Evolutionary conservation across 2,888 invertebrate species (phyloP).

Genomic region (Andrena marginata): DNA sequence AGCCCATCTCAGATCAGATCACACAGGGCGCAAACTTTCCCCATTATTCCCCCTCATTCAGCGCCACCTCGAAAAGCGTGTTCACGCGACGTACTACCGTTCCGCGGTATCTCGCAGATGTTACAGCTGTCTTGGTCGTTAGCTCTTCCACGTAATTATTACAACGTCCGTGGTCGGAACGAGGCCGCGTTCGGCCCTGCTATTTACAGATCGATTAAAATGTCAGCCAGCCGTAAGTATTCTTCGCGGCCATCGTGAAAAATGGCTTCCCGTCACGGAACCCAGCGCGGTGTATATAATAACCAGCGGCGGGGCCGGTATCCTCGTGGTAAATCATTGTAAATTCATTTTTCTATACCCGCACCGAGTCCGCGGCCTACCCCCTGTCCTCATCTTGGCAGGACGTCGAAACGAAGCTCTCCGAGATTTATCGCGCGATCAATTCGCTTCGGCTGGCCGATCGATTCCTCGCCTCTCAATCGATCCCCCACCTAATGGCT

Average conservation of each 20-base stretch:
- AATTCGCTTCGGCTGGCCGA: conserved; percentile 6
- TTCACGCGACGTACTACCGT: conserved; percentile 1
- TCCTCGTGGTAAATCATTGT: conserved; percentile 78
- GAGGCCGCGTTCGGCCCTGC: conserved; percentile 36
- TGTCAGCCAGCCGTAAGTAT: conserved; percentile 76
- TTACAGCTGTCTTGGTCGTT: conserved; percentile 1
- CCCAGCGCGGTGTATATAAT: conserved; percentile 67
- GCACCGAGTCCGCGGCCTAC: neutral
- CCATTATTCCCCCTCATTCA: neutral
- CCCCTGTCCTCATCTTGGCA: conserved; percentile 14
- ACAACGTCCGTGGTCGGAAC: conserved; percentile 48
- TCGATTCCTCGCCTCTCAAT: conserved; percentile 23
- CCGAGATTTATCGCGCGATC: conserved; percentile 57
- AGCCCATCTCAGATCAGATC: conserved; percentile 5
- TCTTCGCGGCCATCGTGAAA: conserved; percentile 75
- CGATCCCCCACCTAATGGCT: neutral
- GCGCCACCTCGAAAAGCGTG: neutral
- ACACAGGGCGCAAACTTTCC: conserved; percentile 4
- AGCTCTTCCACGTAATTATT: conserved; percentile 46
- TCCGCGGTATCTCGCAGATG: conserved; percentile 2
- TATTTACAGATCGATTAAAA: conserved; percentile 79
- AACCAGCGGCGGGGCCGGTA: conserved; percentile 74
- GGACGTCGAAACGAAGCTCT: conserved; percentile 48
- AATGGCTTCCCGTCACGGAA: conserved; percentile 78
- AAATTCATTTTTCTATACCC: conserved; percentile 70